Conservation (phyloP, 2,113 vertebrate genomes). For the Diadophis punctatus region DNA sequence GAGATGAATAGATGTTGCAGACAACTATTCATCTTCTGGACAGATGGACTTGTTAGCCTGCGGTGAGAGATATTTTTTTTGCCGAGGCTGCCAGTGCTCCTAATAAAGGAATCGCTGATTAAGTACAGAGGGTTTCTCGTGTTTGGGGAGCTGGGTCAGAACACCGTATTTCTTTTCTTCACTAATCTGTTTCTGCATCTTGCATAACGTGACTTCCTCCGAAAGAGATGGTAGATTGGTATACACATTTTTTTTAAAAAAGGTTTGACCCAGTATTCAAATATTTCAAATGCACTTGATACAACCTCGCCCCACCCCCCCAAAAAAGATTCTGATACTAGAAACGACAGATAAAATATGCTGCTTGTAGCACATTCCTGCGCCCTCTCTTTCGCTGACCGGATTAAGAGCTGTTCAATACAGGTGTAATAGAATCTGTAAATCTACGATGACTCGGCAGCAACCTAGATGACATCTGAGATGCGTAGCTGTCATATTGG, state of each 20-base stretch:
- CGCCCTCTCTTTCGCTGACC: slow-evolving; percentile 30
- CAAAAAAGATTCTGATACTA: slow-evolving; percentile 46
- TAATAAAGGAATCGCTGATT: too few species aligned
- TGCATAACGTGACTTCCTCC: background rate
- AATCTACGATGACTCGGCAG: slow-evolving; percentile 69
- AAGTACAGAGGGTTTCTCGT: too few species aligned
- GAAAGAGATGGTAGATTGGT: background rate
- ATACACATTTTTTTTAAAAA: background rate
- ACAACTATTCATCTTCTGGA: too few species aligned
- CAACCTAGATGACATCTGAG: slow-evolving; percentile 62
- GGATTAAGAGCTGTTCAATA: slow-evolving; percentile 74
- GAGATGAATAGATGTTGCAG: too few species aligned
- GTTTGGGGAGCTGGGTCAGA: too few species aligned
- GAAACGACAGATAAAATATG: slow-evolving; percentile 64
- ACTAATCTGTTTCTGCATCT: background rate
- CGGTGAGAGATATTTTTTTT: too few species aligned
- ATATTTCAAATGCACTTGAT: slow-evolving; percentile 49
- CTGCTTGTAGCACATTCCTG: slow-evolving; percentile 55
- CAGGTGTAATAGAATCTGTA: slow-evolving; percentile 77
- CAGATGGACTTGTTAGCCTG: too few species aligned
- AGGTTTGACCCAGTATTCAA: slow-evolving; percentile 11
- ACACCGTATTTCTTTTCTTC: background rate
- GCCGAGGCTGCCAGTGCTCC: too few species aligned
- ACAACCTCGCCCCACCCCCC: slow-evolving; percentile 26
- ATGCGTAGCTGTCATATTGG: slow-evolving; percentile 64